Evolutionary conservation across 2,113 vertebrate genomes (phyloP).

Genomic region (Dolichotis patagonum): DNA sequence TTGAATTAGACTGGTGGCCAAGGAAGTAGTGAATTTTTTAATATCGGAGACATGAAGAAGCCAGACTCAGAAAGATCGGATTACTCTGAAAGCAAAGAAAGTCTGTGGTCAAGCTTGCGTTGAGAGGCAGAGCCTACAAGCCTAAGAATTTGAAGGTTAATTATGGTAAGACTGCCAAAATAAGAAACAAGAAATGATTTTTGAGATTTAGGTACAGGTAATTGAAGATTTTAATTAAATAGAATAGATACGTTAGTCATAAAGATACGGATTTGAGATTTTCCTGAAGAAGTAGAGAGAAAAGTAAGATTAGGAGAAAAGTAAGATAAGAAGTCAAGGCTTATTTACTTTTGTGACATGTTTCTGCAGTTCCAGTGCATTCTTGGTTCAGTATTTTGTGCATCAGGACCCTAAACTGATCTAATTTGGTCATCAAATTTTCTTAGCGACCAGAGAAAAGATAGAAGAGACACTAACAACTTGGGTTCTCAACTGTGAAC

Average conservation of each 20-base stretch:
- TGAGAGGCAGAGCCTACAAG: not conserved
- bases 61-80: not conserved
- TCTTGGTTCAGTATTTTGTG: not conserved
- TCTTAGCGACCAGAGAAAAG: not conserved
- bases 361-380: not conserved
- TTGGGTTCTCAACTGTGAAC: not conserved
- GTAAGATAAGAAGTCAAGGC: not conserved
- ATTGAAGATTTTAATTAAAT: not conserved
- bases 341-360: not conserved
- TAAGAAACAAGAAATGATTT: not conserved
- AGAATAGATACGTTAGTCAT: not conserved
- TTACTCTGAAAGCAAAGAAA: not conserved
- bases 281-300: not conserved
- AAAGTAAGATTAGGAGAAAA: not conserved
- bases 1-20: not conserved
- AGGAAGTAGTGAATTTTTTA: not conserved
- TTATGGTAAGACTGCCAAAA: not conserved
- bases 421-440: not conserved
- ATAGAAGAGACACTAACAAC: not conserved
- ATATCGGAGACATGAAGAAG: not conserved
- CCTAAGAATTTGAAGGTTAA: not conserved
- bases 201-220: not conserved
- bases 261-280: not conserved
- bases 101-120: not conserved
- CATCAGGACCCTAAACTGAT: not conserved